These are phyloP conservation scores for Nomia melanderi DNA, from an alignment of 1,140 invertebrate genomes.

Conservation along the genomic window DNA sequence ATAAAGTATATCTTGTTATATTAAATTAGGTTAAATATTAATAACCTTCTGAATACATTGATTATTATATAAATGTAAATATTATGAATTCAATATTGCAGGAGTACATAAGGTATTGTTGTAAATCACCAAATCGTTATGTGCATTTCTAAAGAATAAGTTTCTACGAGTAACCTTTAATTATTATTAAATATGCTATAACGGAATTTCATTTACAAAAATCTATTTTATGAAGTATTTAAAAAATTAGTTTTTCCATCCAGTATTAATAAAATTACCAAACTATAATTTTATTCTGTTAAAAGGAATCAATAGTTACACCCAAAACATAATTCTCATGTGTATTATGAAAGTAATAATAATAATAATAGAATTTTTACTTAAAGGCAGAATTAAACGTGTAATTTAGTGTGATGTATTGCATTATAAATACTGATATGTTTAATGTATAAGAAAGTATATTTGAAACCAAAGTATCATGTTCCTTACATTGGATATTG, in stretches of 20 bases:
- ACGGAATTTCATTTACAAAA: slow-evolving; percentile 3
- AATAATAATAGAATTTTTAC: background rate
- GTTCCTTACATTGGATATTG: slow-evolving; percentile 59
- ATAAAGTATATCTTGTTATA: slow-evolving; percentile 1
- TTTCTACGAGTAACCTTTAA: background rate
- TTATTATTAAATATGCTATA: background rate
- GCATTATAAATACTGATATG: slow-evolving; percentile 55
- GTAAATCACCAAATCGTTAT: background rate
- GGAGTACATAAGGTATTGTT: background rate
- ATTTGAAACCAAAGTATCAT: slow-evolving; percentile 67
- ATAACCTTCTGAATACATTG: background rate
- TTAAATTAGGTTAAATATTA: slow-evolving; percentile 3
- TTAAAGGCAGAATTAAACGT: slow-evolving; percentile 13
- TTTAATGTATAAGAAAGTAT: slow-evolving; percentile 61
- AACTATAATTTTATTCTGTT: background rate
- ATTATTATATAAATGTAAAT: slow-evolving; percentile 1
- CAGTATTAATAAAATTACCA: background rate
- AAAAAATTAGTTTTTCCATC: background rate
- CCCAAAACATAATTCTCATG: background rate
- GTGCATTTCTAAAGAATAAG: background rate
- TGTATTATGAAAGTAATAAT: slow-evolving; percentile 15
- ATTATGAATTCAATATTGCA: background rate
- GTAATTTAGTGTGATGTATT: slow-evolving; percentile 1
- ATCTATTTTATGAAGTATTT: background rate
- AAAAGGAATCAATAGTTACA: slow-evolving; percentile 21